Conservation (phyloP, 2,113 vertebrate genomes). For the Dasyprocta punctata region DNA sequence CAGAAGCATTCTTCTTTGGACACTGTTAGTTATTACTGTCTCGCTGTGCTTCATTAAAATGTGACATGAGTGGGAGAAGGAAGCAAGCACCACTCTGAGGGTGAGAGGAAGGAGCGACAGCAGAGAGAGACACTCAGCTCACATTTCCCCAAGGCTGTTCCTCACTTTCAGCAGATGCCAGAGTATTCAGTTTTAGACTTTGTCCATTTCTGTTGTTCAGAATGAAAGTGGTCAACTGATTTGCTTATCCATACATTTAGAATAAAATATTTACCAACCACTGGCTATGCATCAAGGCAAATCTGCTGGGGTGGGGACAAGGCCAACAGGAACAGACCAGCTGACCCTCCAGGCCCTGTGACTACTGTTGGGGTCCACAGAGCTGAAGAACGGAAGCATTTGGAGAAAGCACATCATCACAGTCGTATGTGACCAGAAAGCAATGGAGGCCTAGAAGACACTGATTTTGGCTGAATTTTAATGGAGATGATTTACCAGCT, state of each 20-base stretch:
- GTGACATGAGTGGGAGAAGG: not conserved
- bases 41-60: not conserved
- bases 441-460: not conserved
- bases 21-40: not conserved
- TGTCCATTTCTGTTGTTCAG: not conserved
- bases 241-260: not conserved
- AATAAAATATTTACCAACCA: not conserved
- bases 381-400: not conserved
- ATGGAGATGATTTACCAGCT: accelerated
- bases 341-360: no score
- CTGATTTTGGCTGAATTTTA: no score
- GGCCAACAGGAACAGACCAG: not conserved
- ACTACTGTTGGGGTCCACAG: not conserved
- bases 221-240: not conserved
- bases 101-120: no score
- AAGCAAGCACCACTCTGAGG: not conserved
- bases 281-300: accelerated
- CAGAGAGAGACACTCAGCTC: no score
- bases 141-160: no score
- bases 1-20: not conserved
- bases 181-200: not conserved
- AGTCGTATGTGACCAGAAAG: not conserved
- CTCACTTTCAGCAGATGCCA: not conserved
- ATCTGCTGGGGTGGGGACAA: not conserved
- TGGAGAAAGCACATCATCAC: no score